Base-by-base conservation (phyloP, 2,113 vertebrate genomes). In the Phaethon lepturus region DNA sequence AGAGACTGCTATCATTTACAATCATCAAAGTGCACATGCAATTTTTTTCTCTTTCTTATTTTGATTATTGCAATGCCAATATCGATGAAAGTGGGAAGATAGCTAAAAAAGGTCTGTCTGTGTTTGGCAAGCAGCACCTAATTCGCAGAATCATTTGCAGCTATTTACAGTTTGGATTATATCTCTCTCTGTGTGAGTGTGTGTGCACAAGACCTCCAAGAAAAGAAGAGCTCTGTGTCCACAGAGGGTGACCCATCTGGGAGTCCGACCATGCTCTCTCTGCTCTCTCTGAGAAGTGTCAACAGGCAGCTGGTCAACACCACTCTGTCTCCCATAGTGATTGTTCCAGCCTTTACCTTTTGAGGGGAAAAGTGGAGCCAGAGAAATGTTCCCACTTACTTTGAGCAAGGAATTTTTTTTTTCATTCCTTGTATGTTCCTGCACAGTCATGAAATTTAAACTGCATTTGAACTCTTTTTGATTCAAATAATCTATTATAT, bases 251-350 rank as follows among this genome's bases (percentile, higher is more conserved):
- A 84, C 50, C 9, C 24, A 38, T 17, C 3, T 17, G 23, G n/a
- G 5, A 10, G 29, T 6, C n/a, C 19, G 23, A 16, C 4, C 0
- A 0, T 20, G 9, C 19, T 60, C 13, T 22, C 6, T 38, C 40
- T 79, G n/a, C 23, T 15, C 31, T 13, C 12, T 42, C 11, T n/a
- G 42, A 29, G 33, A 56, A 25, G 14, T 29, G 40, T 13, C 0
- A 2, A 22, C 28, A 84, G 22, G n/a, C 4, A 42, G 7, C 24
- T 67, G 69, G 15, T 15, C 20, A 67, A 10, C 29, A 28, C 5
- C 14, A 9, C 5, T 11, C 9, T 68, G 7, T 45, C 49, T 66
- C 19, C 40, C 5, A 5, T 2, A 20, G 15, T 10, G 19, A 49
- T 53, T 19, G 5, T 17, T 67, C 28, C 53, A 69, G 24, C 33